Base-by-base conservation (phyloP, 1,140 invertebrate species). In the Bombus affinis region DNA sequence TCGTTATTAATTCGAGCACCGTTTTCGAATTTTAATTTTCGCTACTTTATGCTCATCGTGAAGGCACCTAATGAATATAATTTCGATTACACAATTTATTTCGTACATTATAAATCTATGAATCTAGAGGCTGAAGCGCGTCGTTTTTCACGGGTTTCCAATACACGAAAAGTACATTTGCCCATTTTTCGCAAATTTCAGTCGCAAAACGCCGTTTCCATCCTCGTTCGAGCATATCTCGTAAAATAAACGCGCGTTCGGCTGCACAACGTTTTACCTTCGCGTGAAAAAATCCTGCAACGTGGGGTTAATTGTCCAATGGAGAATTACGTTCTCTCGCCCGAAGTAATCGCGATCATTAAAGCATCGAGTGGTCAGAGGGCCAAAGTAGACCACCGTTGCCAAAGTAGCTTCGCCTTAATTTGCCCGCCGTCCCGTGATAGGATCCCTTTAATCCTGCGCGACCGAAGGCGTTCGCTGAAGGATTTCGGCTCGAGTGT, bases 401-500 rank as follows among this genome's bases (percentile, higher is more conserved):
- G 3, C n/a, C n/a, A 47, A 59, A 44, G 65, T 74, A 81, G 59
- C 70, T 85, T 81, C 71, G 25, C 78, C 59, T 85, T 81, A 81
- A 81, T 85, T 85, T 81, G 42, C 70, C n/a, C n/a, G 57, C 18
- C n/a, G 70, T 62, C 35, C 83, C 71, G 42, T 28, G 73, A 65
- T 66, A 68, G 74, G 78, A 82, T 83, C 87, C 68, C 85, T 90
- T 85, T 88, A 90, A 90, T 90, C 82, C 82, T 32, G 74, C 68
- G 71, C 75, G 70, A 81, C 82, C 71, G 59, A 90, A 87, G 82
- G 78, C 79, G 68, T 39, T 53, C 65, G 57, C 42, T 47, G 66
- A 72, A 80, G 83, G 83, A 85, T 89, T 80, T 70, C 80, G 22
- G 78, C 75, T 79, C 74, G 71, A 83, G 59, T 85, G 85, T 92